Evolutionary conservation across 2,797 vertebrate genomes (phyloP), one percentile per base, ranked within the genome.

Genomic region (Harpagifer antarcticus): DNA sequence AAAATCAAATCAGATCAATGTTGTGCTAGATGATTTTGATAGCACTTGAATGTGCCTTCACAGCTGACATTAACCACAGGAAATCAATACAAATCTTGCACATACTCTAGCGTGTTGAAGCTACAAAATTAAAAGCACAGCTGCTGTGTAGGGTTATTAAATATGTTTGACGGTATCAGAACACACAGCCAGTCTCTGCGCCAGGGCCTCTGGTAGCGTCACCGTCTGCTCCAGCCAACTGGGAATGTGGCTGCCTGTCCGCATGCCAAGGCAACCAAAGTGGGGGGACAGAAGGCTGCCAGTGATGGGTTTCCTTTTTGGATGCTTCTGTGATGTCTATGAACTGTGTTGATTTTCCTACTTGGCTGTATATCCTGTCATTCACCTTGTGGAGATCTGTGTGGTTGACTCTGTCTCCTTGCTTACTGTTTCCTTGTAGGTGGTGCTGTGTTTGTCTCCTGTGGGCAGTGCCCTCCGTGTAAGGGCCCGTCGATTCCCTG

Each of bases 361-460:
- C 76, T 70, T 65, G 52, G 47, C 50, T 60, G 14, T 42, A 31
- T 57, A 20, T 70, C 33, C 62, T 60, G 12, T 64, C 14, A 58
- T 77, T 9, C 8, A 50, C 1, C 27, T 27, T 27, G 27, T 27
- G 27, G 27, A 27, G 65, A 13, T 27, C 4, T 78, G 68, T 79
- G 67, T 58, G 8, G 4, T n/a, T 72, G 40, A 75, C 49, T 62
- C 45, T 73, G 20, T 79, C 8, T 71, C 40, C 15, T n/a, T 76
- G 27, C 55, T 72, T 80, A 42, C 0, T 83, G 79, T 83, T 74
- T 37, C 33, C 33, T 59, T 45, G 2, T 89, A 97, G 96, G 89
- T 95, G 44, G 63, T 95, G 43, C 74, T 96, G 84, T 95, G 96
- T 81, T 96, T 96, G 85, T 97, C 96, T 89, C 94, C 95, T 0